These are phyloP conservation scores for Grapholita molesta DNA, from an alignment of 1,140 invertebrate genomes.

Conservation along the genomic window DNA sequence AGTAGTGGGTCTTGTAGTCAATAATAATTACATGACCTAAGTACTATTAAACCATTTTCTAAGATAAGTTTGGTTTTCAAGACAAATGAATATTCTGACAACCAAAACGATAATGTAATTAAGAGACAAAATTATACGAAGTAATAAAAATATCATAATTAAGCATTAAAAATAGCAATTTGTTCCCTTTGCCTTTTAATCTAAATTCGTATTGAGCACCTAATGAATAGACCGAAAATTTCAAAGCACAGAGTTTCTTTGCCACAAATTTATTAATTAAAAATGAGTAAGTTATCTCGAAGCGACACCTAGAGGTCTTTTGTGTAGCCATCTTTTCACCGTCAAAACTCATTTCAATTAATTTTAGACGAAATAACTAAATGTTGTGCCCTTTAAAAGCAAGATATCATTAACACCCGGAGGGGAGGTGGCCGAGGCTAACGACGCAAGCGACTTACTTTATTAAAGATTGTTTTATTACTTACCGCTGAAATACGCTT, in stretches of 20 bases:
- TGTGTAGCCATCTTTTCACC: constrained; percentile 73
- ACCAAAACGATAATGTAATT: too few species aligned
- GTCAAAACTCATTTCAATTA: constrained; percentile 77
- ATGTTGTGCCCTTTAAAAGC: constrained; percentile 73
- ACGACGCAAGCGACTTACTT: not conserved
- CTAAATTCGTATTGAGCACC: constrained; percentile 57
- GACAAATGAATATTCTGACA: too few species aligned
- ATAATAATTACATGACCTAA: too few species aligned
- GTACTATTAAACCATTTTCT: too few species aligned
- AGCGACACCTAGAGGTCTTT: constrained; percentile 72
- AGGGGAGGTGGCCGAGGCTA: constrained; percentile 20
- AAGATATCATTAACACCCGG: constrained; percentile 72
- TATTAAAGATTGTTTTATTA: not conserved
- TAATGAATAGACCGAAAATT: constrained; percentile 53
- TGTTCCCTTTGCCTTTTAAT: constrained; percentile 51
- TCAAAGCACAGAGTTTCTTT: constrained; percentile 66
- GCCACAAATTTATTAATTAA: constrained; percentile 73
- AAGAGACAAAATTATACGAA: not conserved
- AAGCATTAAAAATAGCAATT: constrained; percentile 33
- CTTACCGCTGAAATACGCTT: too few species aligned
- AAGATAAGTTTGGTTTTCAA: too few species aligned
- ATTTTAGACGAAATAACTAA: constrained; percentile 76
- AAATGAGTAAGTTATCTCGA: constrained; percentile 72
- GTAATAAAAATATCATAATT: constrained; percentile 7
- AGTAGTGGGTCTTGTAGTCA: too few species aligned